Conservation (phyloP, 1,140 invertebrate species). For the Drosophila varians region DNA sequence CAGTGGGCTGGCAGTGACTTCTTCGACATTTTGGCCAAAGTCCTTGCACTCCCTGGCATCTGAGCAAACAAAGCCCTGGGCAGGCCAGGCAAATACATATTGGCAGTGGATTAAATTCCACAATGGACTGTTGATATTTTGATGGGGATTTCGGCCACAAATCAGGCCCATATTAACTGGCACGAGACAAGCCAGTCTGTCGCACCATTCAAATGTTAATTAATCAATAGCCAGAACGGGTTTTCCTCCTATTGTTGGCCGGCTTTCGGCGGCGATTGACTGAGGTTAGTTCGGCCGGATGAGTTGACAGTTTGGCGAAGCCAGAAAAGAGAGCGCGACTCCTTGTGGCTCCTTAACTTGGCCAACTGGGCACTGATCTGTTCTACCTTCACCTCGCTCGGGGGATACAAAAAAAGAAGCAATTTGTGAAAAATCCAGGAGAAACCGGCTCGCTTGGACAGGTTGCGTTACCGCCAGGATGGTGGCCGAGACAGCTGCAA, state of each 20-base stretch:
- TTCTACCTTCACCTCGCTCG: neutral
- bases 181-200: constrained; percentile 56
- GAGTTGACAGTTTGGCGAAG: constrained; percentile 50
- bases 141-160: constrained; percentile 38
- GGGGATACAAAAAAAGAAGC: neutral
- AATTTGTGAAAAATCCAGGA: neutral
- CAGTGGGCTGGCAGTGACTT: neutral
- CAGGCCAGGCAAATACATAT: constrained; percentile 19
- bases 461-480: constrained; percentile 29
- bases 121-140: constrained; percentile 49
- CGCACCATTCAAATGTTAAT: constrained; percentile 71
- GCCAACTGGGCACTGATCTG: constrained; percentile 13
- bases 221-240: constrained; percentile 51
- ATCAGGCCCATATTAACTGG: constrained; percentile 59
- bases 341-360: constrained; percentile 20
- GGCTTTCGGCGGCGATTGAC: constrained; percentile 64
- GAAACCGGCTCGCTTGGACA: constrained; percentile 36
- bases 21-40: neutral
- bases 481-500: constrained; percentile 52
- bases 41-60: constrained; percentile 20
- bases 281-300: constrained; percentile 60
- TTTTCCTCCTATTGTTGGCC: constrained; percentile 26
- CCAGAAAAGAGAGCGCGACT: constrained; percentile 23
- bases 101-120: constrained; percentile 35
- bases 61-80: constrained; percentile 32